These are phyloP conservation scores for Podocnemis expansa DNA, from an alignment of 2,113 vertebrate species.

Conservation along the genomic window DNA sequence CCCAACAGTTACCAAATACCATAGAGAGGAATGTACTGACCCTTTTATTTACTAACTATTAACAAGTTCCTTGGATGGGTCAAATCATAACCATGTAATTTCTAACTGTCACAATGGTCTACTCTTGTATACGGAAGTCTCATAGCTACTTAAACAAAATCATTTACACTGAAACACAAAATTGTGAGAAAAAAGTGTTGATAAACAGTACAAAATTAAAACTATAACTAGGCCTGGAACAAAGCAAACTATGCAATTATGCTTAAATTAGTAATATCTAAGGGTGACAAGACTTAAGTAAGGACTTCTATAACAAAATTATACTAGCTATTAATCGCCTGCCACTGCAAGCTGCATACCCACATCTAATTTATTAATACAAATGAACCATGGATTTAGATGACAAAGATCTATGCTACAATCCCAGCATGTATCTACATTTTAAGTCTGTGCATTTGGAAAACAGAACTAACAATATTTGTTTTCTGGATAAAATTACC, in stretches of 20 bases:
- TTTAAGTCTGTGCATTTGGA: neutral
- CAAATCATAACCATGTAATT: neutral
- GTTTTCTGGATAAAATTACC: neutral
- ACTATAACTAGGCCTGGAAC: neutral
- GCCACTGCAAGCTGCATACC: neutral
- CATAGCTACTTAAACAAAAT: too few relatives aligned
- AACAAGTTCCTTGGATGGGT: neutral
- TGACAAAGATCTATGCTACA: rapidly evolving
- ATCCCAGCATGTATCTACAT: rapidly evolving
- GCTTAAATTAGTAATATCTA: neutral
- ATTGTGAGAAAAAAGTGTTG: neutral
- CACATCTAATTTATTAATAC: neutral
- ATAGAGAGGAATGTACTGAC: neutral
- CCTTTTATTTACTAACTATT: neutral
- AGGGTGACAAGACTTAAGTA: neutral
- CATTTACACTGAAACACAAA: neutral
- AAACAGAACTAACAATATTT: neutral
- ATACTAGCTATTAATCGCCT: neutral
- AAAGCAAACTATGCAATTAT: neutral
- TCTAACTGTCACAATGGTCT: neutral
- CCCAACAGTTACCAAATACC: neutral
- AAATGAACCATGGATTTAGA: neutral
- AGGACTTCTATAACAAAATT: neutral
- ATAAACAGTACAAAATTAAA: neutral
- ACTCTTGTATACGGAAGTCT: neutral